Percentiles rank a stretch among this genome's conserved stretches.
Conservation (phyloP, 30 jellyfish, hydroid and myxozoan genomes). For the Haliclystus octoradiatus region DNA sequence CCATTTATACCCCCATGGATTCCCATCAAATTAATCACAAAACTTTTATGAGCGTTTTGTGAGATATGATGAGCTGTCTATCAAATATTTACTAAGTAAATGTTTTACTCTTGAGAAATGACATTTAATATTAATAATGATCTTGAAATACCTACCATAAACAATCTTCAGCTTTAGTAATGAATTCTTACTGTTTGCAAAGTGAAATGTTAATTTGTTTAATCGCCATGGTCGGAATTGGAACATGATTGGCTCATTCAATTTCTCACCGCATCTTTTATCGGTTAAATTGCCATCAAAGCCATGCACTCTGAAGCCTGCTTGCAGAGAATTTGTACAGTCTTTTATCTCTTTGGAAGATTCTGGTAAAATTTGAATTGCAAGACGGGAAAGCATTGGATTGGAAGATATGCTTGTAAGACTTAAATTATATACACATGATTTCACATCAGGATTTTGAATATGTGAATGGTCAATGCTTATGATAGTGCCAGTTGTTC, state of each 20-base stretch:
- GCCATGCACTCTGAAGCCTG: not conserved
- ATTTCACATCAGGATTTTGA: not conserved
- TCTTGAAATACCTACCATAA: not conserved
- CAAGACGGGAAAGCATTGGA: not conserved
- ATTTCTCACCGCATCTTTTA: not conserved
- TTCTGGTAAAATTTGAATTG: not conserved
- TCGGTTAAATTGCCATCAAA: not conserved
- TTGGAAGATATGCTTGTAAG: not conserved
- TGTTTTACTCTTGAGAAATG: no score
- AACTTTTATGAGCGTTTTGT: no score
- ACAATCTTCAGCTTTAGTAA: not conserved
- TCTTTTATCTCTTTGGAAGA: not conserved
- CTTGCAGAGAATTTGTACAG: not conserved
- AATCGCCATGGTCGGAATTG: not conserved
- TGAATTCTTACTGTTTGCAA: not conserved
- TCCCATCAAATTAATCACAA: no score
- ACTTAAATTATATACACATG: not conserved
- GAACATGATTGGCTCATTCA: not conserved
- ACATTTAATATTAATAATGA: no score
- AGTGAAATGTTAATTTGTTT: not conserved
- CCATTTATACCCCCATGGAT: no score
- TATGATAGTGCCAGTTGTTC: not conserved
- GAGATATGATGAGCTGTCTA: no score
- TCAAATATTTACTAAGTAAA: no score
- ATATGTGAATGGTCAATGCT: not conserved